A percentile compares a stretch with the other conserved stretches of the same genome.
Conservation (phyloP, 2,797 vertebrate species). For the Pipistrellus pygmaeus region DNA sequence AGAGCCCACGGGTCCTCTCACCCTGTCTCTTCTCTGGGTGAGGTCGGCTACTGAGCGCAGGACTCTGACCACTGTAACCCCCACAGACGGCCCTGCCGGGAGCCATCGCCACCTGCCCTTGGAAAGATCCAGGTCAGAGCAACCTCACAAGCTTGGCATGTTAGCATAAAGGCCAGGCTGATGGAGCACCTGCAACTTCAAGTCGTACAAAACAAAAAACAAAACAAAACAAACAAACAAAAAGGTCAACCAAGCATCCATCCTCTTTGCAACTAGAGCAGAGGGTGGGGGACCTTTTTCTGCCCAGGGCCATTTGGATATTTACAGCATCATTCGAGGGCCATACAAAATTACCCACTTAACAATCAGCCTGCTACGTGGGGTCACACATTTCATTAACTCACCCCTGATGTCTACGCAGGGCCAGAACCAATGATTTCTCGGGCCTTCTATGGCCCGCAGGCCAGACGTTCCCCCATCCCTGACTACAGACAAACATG, state of each 20-base stretch:
- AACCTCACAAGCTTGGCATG: neutral
- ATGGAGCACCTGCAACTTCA: neutral
- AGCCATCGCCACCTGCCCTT: neutral
- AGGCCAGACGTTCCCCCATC: too few species aligned
- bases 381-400: too few species aligned
- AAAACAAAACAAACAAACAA: neutral
- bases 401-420: too few species aligned
- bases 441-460: too few species aligned
- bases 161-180: constrained; percentile 44
- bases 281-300: too few species aligned
- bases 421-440: too few species aligned
- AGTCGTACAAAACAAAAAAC: neutral
- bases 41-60: neutral
- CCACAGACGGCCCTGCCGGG: neutral
- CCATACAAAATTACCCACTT: too few species aligned
- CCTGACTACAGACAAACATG: too few species aligned
- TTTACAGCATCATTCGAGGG: too few species aligned
- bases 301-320: too few species aligned
- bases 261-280: neutral
- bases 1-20: neutral
- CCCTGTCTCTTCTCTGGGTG: too few species aligned
- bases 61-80: rapidly evolving
- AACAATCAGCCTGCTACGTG: too few species aligned
- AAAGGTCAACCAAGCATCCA: neutral
- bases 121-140: neutral